Conservation (phyloP, 2,113 vertebrate species). For the Calypte anna region DNA sequence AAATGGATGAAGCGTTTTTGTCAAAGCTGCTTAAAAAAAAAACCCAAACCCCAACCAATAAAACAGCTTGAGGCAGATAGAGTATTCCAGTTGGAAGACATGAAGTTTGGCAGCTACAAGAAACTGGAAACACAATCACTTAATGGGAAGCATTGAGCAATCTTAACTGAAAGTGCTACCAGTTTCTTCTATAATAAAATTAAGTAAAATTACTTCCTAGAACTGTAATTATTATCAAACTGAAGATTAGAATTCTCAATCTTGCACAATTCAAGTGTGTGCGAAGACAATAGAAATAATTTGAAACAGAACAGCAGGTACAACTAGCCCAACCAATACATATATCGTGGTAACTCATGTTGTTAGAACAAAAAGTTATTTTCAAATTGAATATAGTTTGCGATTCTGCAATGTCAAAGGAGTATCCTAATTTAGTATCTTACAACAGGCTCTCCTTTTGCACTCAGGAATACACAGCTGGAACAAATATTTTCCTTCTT, state of each 20-base stretch:
- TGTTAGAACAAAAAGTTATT: not conserved
- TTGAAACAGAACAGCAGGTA: not conserved
- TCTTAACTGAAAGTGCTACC: not conserved
- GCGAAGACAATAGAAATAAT: not conserved
- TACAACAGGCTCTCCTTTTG: not conserved
- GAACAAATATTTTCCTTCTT: not conserved
- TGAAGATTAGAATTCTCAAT: not conserved
- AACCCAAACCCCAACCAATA: not conserved
- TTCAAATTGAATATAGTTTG: not conserved
- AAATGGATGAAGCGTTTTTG: not conserved
- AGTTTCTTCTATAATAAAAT: not conserved
- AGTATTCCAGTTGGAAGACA: not conserved
- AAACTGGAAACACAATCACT: not conserved
- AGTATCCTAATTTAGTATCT: not conserved
- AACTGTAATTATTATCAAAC: not conserved
- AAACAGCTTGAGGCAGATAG: not conserved
- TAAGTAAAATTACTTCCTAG: not conserved
- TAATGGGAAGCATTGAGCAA: not conserved
- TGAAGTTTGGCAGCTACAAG: not conserved
- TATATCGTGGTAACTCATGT: not conserved
- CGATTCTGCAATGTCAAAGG: not conserved
- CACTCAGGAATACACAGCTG: not conserved
- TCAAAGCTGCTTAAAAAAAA: not conserved
- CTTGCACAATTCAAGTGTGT: not conserved
- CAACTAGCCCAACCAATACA: not conserved